A percentile compares a stretch with the other conserved stretches of the same genome.
Evolutionary conservation across 1,140 invertebrate genomes (phyloP).

Genomic region (Tetragonula clypearis): DNA sequence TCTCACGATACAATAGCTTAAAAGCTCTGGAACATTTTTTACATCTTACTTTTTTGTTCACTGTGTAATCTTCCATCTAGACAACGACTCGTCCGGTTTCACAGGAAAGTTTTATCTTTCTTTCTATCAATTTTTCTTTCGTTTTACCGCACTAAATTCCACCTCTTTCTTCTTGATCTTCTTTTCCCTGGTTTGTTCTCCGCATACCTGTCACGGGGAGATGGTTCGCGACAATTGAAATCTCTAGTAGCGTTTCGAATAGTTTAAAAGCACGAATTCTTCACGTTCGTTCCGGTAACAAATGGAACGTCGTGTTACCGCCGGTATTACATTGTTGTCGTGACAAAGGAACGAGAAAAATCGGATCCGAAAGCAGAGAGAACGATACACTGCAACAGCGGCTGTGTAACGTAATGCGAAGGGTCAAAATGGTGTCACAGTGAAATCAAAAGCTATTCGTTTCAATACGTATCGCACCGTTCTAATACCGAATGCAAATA

Average conservation of each 20-base stretch:
- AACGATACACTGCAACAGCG: too few relatives aligned
- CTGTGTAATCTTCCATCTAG: background rate
- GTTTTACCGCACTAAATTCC: background rate
- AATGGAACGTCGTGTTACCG: background rate
- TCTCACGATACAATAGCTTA: background rate
- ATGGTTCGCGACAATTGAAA: too few relatives aligned
- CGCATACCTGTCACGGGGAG: background rate
- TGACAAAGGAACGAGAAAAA: background rate
- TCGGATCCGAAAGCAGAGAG: background rate
- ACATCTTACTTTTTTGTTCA: background rate
- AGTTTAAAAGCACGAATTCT: too few relatives aligned
- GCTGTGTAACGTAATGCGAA: too few relatives aligned
- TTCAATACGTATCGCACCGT: slow-evolving; percentile 3
- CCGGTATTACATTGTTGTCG: background rate
- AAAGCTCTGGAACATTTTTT: background rate
- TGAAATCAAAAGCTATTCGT: slow-evolving; percentile 19
- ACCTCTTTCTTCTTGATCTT: background rate
- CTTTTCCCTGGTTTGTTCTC: background rate
- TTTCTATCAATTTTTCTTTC: background rate
- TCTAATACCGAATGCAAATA: background rate
- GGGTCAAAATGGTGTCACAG: too few relatives aligned
- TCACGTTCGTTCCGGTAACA: background rate
- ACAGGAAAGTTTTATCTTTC: background rate
- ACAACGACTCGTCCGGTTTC: background rate
- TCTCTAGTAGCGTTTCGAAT: too few relatives aligned